phyloP scores from a whole-genome alignment of 2,113 vertebrate species.

The Catharus minimus region DNA sequence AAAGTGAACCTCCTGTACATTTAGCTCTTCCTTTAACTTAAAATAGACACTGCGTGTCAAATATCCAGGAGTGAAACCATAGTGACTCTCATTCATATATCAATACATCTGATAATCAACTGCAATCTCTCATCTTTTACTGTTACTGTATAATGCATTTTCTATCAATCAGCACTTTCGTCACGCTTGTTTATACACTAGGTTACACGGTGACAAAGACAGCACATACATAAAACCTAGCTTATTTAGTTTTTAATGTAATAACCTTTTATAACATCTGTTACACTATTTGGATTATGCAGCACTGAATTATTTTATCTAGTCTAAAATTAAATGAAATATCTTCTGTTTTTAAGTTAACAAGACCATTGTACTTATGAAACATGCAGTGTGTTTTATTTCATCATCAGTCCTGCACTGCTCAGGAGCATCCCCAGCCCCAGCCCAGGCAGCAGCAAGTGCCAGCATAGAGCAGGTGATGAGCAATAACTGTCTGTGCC shows the following conservation, averaged over 20 bases:
- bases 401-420: neutral
- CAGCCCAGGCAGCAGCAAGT: neutral
- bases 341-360: constrained; percentile 42
- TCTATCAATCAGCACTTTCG: constrained; percentile 58
- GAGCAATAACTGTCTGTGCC: neutral
- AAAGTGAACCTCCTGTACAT: constrained; percentile 15
- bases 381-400: neutral
- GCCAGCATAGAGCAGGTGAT: constrained; percentile 12
- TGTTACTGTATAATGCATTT: constrained; percentile 47
- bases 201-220: constrained; percentile 22
- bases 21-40: constrained; percentile 48
- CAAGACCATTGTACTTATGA: neutral
- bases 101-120: constrained; percentile 39
- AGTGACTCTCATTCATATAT: constrained; percentile 24
- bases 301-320: constrained; percentile 42
- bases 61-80: constrained; percentile 37
- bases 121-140: constrained; percentile 48
- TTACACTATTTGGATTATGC: constrained; percentile 12
- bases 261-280: constrained; percentile 63
- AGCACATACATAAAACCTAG: neutral
- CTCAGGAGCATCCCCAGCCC: neutral
- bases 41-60: constrained; percentile 59
- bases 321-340: constrained; percentile 63
- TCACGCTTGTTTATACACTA: constrained; percentile 54
- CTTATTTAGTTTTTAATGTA: constrained; percentile 63